A percentile compares a stretch with the other conserved stretches of the same genome.
Conservation (phyloP, 2,113 vertebrate species). For the Trichechus manatus region DNA sequence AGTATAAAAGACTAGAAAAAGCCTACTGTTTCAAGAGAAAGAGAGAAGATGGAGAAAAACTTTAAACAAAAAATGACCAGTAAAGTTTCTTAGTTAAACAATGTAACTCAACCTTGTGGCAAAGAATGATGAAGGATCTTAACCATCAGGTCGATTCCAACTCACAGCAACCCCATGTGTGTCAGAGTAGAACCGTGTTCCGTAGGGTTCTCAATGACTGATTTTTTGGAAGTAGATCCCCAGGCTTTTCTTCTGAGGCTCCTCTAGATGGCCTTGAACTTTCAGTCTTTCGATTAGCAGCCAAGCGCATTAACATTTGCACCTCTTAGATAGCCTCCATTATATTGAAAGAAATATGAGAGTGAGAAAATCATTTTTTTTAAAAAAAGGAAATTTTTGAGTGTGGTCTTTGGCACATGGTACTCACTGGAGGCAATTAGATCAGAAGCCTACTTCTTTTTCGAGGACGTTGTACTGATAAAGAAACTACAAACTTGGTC, state of each 20-base stretch:
- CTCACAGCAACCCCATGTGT: too few species aligned
- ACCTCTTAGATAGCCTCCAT: neutral
- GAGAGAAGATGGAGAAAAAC: neutral
- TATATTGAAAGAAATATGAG: neutral
- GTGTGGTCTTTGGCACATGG: neutral
- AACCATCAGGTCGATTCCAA: neutral
- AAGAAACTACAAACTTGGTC: neutral
- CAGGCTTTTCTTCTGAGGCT: too few species aligned
- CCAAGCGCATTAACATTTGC: too few species aligned
- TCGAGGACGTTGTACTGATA: neutral
- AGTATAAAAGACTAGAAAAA: neutral
- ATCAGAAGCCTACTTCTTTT: neutral
- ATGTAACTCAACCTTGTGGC: neutral
- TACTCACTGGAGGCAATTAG: constrained; percentile 20
- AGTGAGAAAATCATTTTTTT: neutral
- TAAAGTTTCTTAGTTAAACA: constrained; percentile 39
- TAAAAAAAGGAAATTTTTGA: neutral
- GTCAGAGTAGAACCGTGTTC: too few species aligned
- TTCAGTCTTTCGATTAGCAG: too few species aligned
- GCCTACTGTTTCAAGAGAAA: neutral
- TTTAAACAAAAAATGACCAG: neutral
- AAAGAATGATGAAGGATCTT: neutral
- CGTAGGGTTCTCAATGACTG: too few species aligned
- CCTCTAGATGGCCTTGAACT: too few species aligned
- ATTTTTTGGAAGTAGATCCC: too few species aligned